Percentiles rank a stretch among this genome's conserved stretches.
phyloP scores from a whole-genome alignment of 2,113 vertebrate genomes.

The Dasyornis broadbenti region DNA sequence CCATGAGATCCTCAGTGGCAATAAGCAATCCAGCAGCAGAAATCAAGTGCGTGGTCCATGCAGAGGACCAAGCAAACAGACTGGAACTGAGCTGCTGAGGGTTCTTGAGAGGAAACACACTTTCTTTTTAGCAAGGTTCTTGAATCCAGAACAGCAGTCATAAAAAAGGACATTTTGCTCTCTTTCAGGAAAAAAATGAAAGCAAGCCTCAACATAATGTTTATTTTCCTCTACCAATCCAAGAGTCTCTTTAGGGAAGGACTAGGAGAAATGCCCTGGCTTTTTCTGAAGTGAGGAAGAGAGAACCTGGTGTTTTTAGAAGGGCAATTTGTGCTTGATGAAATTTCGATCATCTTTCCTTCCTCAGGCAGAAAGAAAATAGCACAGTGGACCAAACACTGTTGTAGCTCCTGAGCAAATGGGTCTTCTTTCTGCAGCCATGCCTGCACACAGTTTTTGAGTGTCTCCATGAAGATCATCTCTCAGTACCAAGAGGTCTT shows the following conservation, averaged over 20 bases:
- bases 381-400: background rate
- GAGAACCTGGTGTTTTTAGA: background rate
- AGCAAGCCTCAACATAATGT: background rate
- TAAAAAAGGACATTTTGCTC: background rate
- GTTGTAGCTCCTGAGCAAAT: background rate
- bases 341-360: background rate
- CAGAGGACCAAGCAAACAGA: background rate
- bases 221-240: background rate
- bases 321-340: background rate
- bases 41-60: background rate
- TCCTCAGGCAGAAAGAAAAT: background rate
- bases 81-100: background rate
- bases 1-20: background rate
- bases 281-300: background rate
- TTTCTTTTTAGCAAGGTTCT: background rate
- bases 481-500: background rate
- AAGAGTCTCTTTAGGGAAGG: background rate
- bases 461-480: background rate
- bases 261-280: background rate
- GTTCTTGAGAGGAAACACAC: background rate
- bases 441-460: background rate
- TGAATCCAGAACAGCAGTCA: background rate
- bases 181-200: background rate
- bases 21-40: background rate
- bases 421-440: background rate